phyloP scores from a whole-genome alignment of 2,888 invertebrate species.

The Pelosia muscerda region DNA sequence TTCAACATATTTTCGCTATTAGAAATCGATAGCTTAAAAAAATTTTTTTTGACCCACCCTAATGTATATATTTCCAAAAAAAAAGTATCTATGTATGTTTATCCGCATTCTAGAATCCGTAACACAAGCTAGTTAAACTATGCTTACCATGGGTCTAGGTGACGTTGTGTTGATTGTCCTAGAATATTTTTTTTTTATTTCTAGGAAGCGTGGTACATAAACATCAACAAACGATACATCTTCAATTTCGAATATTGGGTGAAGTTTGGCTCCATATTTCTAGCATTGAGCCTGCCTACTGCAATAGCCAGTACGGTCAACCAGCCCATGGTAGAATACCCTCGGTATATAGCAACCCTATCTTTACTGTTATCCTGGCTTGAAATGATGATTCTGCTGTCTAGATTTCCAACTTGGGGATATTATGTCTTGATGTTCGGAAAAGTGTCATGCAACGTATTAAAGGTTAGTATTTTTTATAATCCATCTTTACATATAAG shows the following conservation, averaged over 20 bases:
- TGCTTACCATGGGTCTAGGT: too few species aligned
- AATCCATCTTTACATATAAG: too few species aligned
- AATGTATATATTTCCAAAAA: too few species aligned
- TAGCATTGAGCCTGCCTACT: slow-evolving; percentile 68
- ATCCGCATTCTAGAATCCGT: too few species aligned
- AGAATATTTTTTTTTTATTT: too few species aligned
- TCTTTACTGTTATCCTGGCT: slow-evolving; percentile 86
- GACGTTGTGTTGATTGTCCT: too few species aligned
- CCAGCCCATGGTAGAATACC: slow-evolving; percentile 68
- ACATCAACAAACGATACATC: slow-evolving; percentile 75
- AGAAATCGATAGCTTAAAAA: too few species aligned
- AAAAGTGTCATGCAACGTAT: slow-evolving; percentile 85
- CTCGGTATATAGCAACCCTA: slow-evolving; percentile 82
- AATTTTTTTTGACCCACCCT: too few species aligned
- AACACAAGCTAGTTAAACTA: too few species aligned
- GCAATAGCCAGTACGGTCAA: slow-evolving; percentile 54
- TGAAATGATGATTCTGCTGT: slow-evolving; percentile 86
- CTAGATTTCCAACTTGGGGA: slow-evolving; percentile 86
- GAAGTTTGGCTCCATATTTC: slow-evolving; percentile 75
- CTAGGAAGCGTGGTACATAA: slow-evolving; percentile 82
- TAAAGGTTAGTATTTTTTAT: slow-evolving; percentile 81
- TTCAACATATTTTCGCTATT: too few species aligned
- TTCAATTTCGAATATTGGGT: slow-evolving; percentile 83
- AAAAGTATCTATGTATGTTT: too few species aligned
- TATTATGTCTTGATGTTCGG: slow-evolving; percentile 88